Conservation (phyloP, 1,140 invertebrate species). For the Diabrotica undecimpunctata region DNA sequence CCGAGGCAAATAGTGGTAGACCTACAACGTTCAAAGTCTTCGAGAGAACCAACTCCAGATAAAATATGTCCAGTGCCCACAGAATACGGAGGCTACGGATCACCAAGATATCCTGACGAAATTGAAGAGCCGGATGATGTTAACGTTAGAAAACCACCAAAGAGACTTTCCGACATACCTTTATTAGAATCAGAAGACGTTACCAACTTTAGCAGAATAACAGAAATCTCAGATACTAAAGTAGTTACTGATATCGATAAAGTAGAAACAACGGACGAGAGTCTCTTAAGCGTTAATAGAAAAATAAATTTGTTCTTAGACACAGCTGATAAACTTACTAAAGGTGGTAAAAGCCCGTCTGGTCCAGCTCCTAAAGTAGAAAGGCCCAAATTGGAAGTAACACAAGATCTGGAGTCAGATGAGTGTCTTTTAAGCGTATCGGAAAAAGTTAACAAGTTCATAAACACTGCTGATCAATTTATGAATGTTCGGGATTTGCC, state of each 20-base stretch:
- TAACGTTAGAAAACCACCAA: slow-evolving; percentile 45
- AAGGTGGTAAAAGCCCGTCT: slow-evolving; percentile 39
- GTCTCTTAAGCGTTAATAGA: slow-evolving; percentile 60
- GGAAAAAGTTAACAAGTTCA: slow-evolving; percentile 62
- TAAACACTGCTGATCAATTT: slow-evolving; percentile 58
- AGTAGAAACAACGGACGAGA: slow-evolving; percentile 54
- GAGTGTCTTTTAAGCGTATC: slow-evolving; percentile 62
- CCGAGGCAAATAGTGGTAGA: slow-evolving; percentile 57
- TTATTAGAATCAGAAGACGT: slow-evolving; percentile 41
- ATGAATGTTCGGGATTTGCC: slow-evolving; percentile 45
- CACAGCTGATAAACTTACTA: slow-evolving; percentile 55
- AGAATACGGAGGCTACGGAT: slow-evolving; percentile 54
- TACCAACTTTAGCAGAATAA: slow-evolving; percentile 50
- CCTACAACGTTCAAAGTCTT: slow-evolving; percentile 66
- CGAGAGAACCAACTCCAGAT: slow-evolving; percentile 66
- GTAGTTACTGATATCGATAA: slow-evolving; percentile 40
- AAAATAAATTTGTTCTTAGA: slow-evolving; percentile 62
- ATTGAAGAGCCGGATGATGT: slow-evolving; percentile 69
- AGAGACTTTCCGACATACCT: slow-evolving; percentile 48
- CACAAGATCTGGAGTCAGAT: slow-evolving; percentile 55
- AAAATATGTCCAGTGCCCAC: slow-evolving; percentile 61
- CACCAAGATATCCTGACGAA: slow-evolving; percentile 64
- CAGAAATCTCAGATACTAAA: slow-evolving; percentile 54
- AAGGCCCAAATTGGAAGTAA: slow-evolving; percentile 44
- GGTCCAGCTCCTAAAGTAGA: slow-evolving; percentile 45